Evolutionary conservation across 2,113 vertebrate species (phyloP).

Genomic region (Trogon surrucura): DNA sequence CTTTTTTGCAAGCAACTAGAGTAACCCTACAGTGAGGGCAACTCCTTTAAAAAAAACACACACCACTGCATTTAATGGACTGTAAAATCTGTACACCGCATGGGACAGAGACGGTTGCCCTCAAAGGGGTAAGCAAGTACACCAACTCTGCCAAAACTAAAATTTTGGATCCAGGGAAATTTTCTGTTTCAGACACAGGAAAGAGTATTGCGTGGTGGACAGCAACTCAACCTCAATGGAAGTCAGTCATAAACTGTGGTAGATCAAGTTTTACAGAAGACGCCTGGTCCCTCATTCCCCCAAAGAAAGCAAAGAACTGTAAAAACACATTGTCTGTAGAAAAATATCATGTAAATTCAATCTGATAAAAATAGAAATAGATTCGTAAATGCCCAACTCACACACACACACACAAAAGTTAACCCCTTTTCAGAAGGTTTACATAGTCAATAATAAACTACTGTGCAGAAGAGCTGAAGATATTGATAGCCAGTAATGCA

Average conservation of each 20-base stretch:
- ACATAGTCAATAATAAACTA: slow-evolving; percentile 2
- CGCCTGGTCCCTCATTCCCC: neutral
- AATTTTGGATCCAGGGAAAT: neutral
- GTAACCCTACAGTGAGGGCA: neutral
- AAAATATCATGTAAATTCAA: neutral
- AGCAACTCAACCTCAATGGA: neutral
- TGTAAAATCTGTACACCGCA: neutral
- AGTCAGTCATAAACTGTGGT: neutral
- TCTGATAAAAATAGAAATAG: neutral
- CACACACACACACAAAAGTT: neutral
- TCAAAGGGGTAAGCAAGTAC: neutral
- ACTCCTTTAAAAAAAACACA: neutral
- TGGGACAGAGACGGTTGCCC: neutral
- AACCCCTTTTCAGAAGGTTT: neutral
- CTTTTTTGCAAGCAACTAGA: neutral
- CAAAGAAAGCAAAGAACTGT: neutral
- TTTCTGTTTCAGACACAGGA: neutral
- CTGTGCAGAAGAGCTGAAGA: neutral
- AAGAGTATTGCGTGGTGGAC: neutral
- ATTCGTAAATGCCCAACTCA: neutral
- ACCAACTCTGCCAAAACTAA: neutral
- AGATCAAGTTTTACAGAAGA: neutral
- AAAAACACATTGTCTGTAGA: neutral
- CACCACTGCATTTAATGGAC: neutral
- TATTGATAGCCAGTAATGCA: slow-evolving; percentile 44